phyloP scores from a whole-genome alignment of 2,888 invertebrate genomes.

The Ormyrus labotus region DNA sequence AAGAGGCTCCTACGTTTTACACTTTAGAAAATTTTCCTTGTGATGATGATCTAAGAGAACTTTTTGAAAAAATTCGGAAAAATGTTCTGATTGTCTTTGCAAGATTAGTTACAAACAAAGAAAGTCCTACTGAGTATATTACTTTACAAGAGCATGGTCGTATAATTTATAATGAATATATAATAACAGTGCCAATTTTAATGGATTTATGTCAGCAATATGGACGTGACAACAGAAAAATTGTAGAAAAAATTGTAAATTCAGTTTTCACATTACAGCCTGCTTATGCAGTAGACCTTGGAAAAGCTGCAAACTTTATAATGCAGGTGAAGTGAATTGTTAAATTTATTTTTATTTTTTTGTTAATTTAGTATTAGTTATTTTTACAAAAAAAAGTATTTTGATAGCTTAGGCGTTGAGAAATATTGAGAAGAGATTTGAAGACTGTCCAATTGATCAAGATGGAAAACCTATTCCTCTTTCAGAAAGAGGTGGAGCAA shows the following conservation, averaged over 20 bases:
- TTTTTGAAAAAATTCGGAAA: slow-evolving; percentile 79
- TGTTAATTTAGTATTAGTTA: slow-evolving; percentile 18
- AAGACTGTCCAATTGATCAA: slow-evolving; percentile 64
- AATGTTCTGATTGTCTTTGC: slow-evolving; percentile 84
- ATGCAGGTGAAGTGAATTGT: slow-evolving; percentile 58
- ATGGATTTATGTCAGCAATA: slow-evolving; percentile 87
- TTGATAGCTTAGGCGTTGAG: slow-evolving; percentile 71
- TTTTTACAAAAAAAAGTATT: slow-evolving; percentile 39
- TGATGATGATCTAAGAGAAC: slow-evolving; percentile 76
- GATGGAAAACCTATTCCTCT: slow-evolving; percentile 64
- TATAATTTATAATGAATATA: slow-evolving; percentile 86
- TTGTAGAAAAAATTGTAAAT: slow-evolving; percentile 81
- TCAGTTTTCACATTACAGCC: slow-evolving; percentile 83
- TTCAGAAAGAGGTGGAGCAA: slow-evolving; percentile 59
- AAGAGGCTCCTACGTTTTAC: slow-evolving; percentile 85
- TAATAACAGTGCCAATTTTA: slow-evolving; percentile 89
- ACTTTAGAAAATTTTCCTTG: slow-evolving; percentile 75
- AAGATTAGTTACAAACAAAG: slow-evolving; percentile 87
- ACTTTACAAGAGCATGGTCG: slow-evolving; percentile 81
- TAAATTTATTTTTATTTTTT: slow-evolving; percentile 10
- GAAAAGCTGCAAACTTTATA: slow-evolving; percentile 57
- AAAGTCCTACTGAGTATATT: slow-evolving; percentile 79
- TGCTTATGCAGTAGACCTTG: slow-evolving; percentile 77
- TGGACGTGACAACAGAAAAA: slow-evolving; percentile 81
- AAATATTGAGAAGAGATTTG: slow-evolving; percentile 68